A percentile compares a stretch with the other conserved stretches of the same genome.
Evolutionary conservation across 2,797 vertebrate species (phyloP).

Genomic region (Argentina silus): DNA sequence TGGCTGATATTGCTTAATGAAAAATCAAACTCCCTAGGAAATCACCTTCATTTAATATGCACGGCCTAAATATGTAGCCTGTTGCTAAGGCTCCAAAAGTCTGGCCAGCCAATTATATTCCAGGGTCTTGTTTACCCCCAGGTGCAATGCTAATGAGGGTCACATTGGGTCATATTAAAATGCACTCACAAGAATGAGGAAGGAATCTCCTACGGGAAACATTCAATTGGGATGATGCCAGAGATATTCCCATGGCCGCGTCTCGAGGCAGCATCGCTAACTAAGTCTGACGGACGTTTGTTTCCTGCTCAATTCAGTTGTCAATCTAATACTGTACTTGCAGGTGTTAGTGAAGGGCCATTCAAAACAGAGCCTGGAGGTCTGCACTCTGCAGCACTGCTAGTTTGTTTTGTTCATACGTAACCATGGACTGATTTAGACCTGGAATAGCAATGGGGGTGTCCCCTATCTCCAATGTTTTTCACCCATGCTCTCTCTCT

Average conservation of each 20-base stretch:
- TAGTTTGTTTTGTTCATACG: neutral
- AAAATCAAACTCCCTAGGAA: conserved; percentile 66
- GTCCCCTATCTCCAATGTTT: neutral
- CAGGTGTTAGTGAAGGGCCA: conserved; percentile 50
- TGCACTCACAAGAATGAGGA: conserved; percentile 60
- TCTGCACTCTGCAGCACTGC: neutral
- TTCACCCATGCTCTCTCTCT: neutral
- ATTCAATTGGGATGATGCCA: conserved; percentile 50
- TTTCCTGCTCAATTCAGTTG: conserved; percentile 31
- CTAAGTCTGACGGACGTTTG: conserved; percentile 31
- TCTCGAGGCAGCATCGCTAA: conserved; percentile 20
- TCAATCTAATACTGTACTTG: conserved; percentile 21
- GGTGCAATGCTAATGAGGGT: conserved; percentile 64
- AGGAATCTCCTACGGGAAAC: conserved; percentile 49
- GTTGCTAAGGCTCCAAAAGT: conserved; percentile 62
- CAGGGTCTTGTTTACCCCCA: conserved; percentile 47
- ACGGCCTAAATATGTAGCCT: conserved; percentile 64
- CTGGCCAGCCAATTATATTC: conserved; percentile 61
- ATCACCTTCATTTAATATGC: conserved; percentile 65
- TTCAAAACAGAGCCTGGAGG: conserved; percentile 44
- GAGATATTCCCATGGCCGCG: conserved; percentile 38
- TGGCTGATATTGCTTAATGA: conserved; percentile 45
- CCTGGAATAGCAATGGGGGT: neutral
- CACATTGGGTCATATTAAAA: conserved; percentile 59
- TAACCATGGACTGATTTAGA: conserved; percentile 37